These are phyloP conservation scores for Epinephelus malabaricus DNA, from an alignment of 2,797 vertebrate species.

Conservation along the genomic window DNA sequence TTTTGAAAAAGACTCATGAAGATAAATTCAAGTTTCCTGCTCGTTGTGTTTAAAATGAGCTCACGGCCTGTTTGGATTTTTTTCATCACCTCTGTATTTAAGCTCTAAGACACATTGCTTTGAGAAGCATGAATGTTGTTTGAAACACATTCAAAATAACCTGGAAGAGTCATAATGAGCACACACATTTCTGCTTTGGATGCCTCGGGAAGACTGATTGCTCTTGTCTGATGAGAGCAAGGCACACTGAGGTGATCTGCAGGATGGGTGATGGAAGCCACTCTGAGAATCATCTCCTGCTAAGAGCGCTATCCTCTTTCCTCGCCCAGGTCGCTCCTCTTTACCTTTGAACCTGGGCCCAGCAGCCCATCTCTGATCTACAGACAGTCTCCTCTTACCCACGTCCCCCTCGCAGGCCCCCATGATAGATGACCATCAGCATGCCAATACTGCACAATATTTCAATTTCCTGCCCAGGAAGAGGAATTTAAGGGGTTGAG, in stretches of 20 bases:
- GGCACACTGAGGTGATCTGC: constrained; percentile 20
- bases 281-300: constrained; percentile 62
- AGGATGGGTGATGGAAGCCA: constrained; percentile 56
- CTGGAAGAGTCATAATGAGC: constrained; percentile 15
- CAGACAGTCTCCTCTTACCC: constrained; percentile 68
- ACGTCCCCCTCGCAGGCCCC: constrained; percentile 78
- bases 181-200: constrained; percentile 9
- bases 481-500: constrained; percentile 93
- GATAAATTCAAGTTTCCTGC: neutral
- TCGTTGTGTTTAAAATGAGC: constrained; percentile 4
- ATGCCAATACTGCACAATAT: constrained; percentile 93
- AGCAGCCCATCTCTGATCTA: constrained; percentile 81
- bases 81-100: neutral
- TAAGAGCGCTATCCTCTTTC: constrained; percentile 69
- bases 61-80: neutral
- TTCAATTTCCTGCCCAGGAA: constrained; percentile 94
- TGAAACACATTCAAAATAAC: constrained; percentile 30
- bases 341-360: constrained; percentile 83
- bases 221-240: constrained; percentile 30
- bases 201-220: constrained; percentile 26
- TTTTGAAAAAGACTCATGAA: neutral
- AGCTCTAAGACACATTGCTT: constrained; percentile 12
- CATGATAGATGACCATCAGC: constrained; percentile 92
- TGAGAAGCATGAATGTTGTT: neutral
- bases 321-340: constrained; percentile 59